Percentiles rank a stretch among this genome's conserved stretches.
Conservation (phyloP, 2,888 invertebrate species). For the Tanytarsus gracilentus region DNA sequence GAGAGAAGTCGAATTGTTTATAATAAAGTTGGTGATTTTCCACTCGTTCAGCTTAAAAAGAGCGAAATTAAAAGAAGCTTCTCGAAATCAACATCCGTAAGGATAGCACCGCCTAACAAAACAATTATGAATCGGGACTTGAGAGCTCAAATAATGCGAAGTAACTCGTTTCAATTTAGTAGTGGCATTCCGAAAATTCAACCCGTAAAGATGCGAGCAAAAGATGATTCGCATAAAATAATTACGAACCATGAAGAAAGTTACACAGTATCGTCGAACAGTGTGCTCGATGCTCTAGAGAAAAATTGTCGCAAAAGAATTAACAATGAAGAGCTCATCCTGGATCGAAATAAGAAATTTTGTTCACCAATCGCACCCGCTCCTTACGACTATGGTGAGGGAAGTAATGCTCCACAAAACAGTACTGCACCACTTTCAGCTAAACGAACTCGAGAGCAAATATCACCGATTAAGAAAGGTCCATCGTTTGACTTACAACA, state of each 20-base stretch:
- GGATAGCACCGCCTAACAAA: conserved; percentile 22
- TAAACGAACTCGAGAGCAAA: conserved; percentile 19
- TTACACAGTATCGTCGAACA: background rate
- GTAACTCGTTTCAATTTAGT: conserved; percentile 8
- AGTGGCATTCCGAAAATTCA: conserved; percentile 1
- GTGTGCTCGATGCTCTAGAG: conserved; percentile 21
- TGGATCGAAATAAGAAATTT: conserved; percentile 19
- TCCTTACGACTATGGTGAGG: background rate
- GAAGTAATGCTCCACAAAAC: background rate
- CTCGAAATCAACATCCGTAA: background rate
- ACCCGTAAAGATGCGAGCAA: conserved; percentile 17
- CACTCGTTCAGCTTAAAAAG: conserved; percentile 11
- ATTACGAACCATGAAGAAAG: conserved; percentile 13
- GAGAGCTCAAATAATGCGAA: conserved; percentile 15
- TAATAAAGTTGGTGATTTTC: conserved; percentile 18
- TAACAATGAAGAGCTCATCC: conserved; percentile 17
- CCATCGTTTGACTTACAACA: background rate
- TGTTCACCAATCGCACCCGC: background rate
- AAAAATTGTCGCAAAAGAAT: conserved; percentile 23
- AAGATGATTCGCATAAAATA: conserved; percentile 16
- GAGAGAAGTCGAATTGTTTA: conserved; percentile 1
- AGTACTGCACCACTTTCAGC: background rate
- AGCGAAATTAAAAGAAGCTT: conserved; percentile 2
- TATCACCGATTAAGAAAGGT: background rate
- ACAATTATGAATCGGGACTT: conserved; percentile 10